These are phyloP conservation scores for Mythimna albipuncta DNA, from an alignment of 2,888 invertebrate species.

Conservation along the genomic window DNA sequence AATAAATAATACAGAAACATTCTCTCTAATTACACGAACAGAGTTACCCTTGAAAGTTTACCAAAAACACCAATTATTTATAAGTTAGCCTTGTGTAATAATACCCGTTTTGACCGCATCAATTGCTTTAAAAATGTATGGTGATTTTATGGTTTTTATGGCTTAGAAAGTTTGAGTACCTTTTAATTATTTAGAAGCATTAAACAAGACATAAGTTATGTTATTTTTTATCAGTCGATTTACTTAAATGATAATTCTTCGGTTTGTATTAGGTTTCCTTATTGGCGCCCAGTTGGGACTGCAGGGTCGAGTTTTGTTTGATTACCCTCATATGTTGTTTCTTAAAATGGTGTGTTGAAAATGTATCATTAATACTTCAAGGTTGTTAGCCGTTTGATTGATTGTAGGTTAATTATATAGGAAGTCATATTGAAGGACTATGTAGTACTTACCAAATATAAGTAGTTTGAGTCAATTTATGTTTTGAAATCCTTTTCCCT, in stretches of 20 bases:
- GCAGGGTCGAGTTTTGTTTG: constrained; percentile 2
- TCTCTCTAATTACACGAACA: constrained; percentile 43
- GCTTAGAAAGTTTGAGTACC: neutral
- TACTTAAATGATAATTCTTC: neutral
- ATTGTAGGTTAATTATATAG: neutral
- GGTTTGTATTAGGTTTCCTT: neutral
- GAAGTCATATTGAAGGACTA: neutral
- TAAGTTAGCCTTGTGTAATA: constrained; percentile 42
- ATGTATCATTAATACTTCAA: constrained; percentile 5
- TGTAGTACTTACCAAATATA: neutral
- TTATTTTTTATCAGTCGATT: neutral
- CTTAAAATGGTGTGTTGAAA: constrained; percentile 8
- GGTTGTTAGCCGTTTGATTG: constrained; percentile 5
- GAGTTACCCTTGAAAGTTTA: constrained; percentile 46
- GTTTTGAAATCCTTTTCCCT: neutral
- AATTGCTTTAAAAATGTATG: constrained; percentile 43
- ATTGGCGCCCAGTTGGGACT: constrained; percentile 45
- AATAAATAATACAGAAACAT: constrained; percentile 44
- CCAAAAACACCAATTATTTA: constrained; percentile 57
- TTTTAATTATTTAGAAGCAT: constrained; percentile 26
- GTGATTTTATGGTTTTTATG: constrained; percentile 23
- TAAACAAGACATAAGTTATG: constrained; percentile 1
- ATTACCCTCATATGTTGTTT: constrained; percentile 2
- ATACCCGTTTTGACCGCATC: constrained; percentile 21
- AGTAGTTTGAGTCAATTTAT: neutral